phyloP scores from a whole-genome alignment of 1,140 invertebrate genomes.

The Caenorhabditis briggsae region DNA sequence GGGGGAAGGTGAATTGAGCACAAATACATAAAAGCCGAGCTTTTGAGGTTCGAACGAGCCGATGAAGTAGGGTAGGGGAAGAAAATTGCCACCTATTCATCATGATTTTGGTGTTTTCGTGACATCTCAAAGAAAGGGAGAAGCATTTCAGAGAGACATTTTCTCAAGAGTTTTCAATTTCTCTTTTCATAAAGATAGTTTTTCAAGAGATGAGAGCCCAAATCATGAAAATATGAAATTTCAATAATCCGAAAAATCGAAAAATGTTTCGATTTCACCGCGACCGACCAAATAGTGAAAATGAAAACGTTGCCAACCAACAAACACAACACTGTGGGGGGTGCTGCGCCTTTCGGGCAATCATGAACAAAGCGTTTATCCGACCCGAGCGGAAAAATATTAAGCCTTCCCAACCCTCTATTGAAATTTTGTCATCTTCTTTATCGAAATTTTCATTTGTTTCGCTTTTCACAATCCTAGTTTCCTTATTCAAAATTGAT shows the following conservation, averaged over 20 bases:
- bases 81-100: slow-evolving; percentile 42
- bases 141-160: not conserved
- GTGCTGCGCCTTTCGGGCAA: not conserved
- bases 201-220: not conserved
- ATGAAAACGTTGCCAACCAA: slow-evolving; percentile 32
- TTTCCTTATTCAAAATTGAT: not conserved
- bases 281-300: slow-evolving; percentile 14
- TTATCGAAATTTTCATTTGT: not conserved
- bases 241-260: not conserved
- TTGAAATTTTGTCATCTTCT: not conserved
- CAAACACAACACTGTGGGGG: slow-evolving; percentile 18
- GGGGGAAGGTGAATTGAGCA: slow-evolving; percentile 30
- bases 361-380: slow-evolving; percentile 50
- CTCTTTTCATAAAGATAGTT: not conserved
- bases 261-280: slow-evolving; percentile 36
- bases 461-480: not conserved
- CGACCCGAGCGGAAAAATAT: slow-evolving; percentile 48
- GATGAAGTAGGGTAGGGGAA: too few relatives aligned
- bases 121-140: too few relatives aligned
- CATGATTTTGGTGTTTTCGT: slow-evolving; percentile 35
- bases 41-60: not conserved
- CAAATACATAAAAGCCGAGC: slow-evolving; percentile 25
- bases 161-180: not conserved
- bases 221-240: not conserved
- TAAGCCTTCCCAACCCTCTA: not conserved